A percentile compares a stretch with the other conserved stretches of the same genome.
phyloP scores from a whole-genome alignment of 2,113 vertebrate species.

The Carassius auratus region DNA sequence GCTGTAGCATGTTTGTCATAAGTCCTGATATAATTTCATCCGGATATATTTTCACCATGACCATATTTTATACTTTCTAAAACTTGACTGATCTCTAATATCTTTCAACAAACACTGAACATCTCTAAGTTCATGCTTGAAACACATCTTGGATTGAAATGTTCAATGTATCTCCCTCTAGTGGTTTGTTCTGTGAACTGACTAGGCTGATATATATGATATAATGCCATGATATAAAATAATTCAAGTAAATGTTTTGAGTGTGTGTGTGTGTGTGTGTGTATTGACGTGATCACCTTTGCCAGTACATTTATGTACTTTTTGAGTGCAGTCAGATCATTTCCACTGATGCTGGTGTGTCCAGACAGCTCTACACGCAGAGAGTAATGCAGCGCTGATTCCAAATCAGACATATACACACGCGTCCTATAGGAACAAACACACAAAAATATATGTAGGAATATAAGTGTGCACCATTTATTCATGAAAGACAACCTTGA shows the following conservation, averaged over 20 bases:
- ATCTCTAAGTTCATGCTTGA: background rate
- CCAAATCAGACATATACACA: slow-evolving; percentile 92
- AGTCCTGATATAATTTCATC: background rate
- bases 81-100: background rate
- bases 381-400: slow-evolving; percentile 86
- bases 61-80: background rate
- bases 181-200: background rate
- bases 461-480: background rate
- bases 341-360: slow-evolving; percentile 71
- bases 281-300: slow-evolving; percentile 78
- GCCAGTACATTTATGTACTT: slow-evolving; percentile 78
- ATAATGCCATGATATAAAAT: no score
- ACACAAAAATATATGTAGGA: background rate
- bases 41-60: background rate
- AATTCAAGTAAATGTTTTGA: background rate
- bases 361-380: slow-evolving; percentile 83
- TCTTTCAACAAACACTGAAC: background rate
- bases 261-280: slow-evolving; percentile 1
- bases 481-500: background rate
- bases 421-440: slow-evolving; percentile 71
- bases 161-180: slow-evolving; percentile 23
- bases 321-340: slow-evolving; percentile 76
- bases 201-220: no score
- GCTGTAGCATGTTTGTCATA: background rate
- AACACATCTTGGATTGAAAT: background rate